Base-by-base conservation (phyloP, 2,797 vertebrate genomes). In the Anguilla megastoma region DNA sequence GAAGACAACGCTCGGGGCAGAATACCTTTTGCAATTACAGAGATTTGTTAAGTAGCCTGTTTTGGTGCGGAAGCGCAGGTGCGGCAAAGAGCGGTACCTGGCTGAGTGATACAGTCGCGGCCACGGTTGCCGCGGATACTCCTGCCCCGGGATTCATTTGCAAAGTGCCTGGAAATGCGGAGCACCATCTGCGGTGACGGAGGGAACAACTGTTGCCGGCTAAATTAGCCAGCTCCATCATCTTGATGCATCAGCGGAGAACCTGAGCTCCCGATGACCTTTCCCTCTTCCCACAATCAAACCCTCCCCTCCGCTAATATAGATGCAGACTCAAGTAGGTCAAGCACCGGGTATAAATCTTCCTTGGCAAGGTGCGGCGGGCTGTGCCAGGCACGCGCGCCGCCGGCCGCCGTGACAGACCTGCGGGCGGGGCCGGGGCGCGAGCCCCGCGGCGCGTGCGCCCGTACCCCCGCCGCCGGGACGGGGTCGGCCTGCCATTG, bases 171-270 rank as follows among this genome's bases (percentile, higher is more conserved):
- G 91, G 91, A 94, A 93, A 94, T 92, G 93, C 90, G 87, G 90
- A 91, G 95, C 96, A 96, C 97, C 97, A 98, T 98, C 98, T 98
- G 98, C 97, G 97, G 97, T 95, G 93, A 96, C 94, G 96, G 94
- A 97, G 96, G 97, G 97, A 97, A 98, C 97, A 98, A 99, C 98
- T 98, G 98, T 98, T 99, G 97, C 97, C 98, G 96, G 96, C 97
- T 98, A 98, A 98, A 98, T 98, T 98, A 98, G 97, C 96, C 96
- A 96, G 96, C 97, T 99, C 97, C 95, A 98, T 99, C 97, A 97
- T 98, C 97, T 96, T 98, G 97, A 97, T 95, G 94, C 97, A 97
- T 97, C 97, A 97, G 97, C 91, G 93, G 95, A 96, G 94, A 95
- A 98, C 96, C 97, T 95, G 96, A 95, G 97, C 97, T 97, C 96